These are phyloP conservation scores for Drymodes brunneopygia DNA, from an alignment of 2,113 vertebrate genomes.

Conservation along the genomic window DNA sequence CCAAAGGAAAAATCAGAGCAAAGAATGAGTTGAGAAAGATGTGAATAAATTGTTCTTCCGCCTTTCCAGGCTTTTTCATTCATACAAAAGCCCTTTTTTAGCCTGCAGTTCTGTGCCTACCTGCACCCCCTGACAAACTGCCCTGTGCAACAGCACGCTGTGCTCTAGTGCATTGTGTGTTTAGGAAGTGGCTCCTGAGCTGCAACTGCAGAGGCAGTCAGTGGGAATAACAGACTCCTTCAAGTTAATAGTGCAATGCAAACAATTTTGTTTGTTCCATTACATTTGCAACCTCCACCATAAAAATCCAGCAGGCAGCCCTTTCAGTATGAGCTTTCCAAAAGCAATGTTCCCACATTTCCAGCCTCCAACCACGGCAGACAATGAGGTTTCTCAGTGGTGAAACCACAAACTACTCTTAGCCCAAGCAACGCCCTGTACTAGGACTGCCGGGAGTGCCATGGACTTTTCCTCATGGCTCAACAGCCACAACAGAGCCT, in stretches of 20 bases:
- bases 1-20: constrained; percentile 32
- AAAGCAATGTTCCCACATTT: neutral
- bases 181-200: neutral
- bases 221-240: neutral
- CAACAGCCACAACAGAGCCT: neutral
- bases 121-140: neutral
- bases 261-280: neutral
- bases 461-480: accelerated
- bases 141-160: accelerated
- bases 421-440: neutral
- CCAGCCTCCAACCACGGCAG: neutral
- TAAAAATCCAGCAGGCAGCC: neutral
- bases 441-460: neutral
- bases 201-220: neutral
- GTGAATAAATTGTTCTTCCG: neutral
- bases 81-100: neutral
- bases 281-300: neutral
- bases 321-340: neutral
- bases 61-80: neutral
- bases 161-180: neutral
- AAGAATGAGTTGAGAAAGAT: neutral
- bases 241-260: neutral
- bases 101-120: neutral
- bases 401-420: neutral
- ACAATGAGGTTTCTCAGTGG: neutral